Evolutionary conservation across 1,140 invertebrate genomes (phyloP).

Genomic region (Heliothis virescens): DNA sequence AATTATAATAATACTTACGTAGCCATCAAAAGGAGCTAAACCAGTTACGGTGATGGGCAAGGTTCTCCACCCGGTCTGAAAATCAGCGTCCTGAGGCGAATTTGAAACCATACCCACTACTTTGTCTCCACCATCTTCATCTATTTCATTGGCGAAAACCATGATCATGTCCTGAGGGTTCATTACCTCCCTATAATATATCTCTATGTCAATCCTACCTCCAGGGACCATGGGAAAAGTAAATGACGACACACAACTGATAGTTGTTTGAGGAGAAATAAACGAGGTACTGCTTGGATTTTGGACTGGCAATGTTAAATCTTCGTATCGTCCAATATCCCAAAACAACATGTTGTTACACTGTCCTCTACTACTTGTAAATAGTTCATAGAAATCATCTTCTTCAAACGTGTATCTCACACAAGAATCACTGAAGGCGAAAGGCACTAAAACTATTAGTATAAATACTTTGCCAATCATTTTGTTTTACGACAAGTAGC

Average conservation of each 20-base stretch:
- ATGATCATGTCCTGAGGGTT: background rate
- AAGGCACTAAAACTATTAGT: background rate
- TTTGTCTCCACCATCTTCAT: background rate
- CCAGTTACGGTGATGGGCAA: background rate
- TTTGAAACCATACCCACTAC: background rate
- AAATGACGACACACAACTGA: conserved; percentile 17
- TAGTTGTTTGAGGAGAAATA: background rate
- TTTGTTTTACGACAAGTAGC: background rate
- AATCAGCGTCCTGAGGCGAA: background rate
- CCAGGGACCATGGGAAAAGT: background rate
- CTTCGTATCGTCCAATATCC: background rate
- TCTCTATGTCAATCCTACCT: background rate
- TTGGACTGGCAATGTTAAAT: background rate
- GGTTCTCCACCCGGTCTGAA: background rate
- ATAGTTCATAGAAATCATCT: conserved; percentile 15
- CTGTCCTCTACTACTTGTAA: background rate
- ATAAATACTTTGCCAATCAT: conserved; percentile 15
- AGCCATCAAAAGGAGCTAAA: background rate
- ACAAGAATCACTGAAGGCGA: conserved; percentile 30
- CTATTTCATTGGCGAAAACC: background rate
- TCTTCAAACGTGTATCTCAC: conserved; percentile 35
- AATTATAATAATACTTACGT: conserved; percentile 8
- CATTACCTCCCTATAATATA: background rate
- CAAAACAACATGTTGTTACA: background rate
- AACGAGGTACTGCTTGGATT: conserved; percentile 11